These are phyloP conservation scores for Cotesia typhae DNA, from an alignment of 1,140 invertebrate species.

Conservation along the genomic window DNA sequence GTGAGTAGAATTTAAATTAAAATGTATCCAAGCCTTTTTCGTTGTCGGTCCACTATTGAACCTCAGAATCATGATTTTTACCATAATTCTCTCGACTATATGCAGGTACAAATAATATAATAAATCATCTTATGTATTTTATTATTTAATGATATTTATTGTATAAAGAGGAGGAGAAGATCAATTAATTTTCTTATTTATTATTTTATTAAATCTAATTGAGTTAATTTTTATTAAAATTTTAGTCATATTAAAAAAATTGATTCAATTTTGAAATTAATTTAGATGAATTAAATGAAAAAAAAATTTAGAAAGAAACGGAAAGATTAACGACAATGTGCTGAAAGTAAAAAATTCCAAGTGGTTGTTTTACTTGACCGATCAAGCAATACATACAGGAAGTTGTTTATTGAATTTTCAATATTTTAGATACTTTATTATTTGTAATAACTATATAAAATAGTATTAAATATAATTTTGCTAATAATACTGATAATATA, in stretches of 20 bases:
- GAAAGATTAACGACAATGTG: neutral
- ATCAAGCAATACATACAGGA: constrained; percentile 18
- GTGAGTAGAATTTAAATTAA: neutral
- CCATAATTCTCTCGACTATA: constrained; percentile 17
- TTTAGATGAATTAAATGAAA: neutral
- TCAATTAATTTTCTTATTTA: too few relatives aligned
- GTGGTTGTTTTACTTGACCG: constrained; percentile 28
- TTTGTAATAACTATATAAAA: neutral
- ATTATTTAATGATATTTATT: neutral
- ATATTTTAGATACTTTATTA: neutral
- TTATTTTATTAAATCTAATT: too few relatives aligned
- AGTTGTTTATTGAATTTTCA: neutral
- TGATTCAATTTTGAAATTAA: too few relatives aligned
- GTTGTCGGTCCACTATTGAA: constrained; percentile 9
- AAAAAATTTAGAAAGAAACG: neutral
- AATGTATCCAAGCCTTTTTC: constrained; percentile 29
- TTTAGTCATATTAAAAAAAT: too few relatives aligned
- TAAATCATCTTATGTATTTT: neutral
- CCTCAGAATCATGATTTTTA: constrained; percentile 33
- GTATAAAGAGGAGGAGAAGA: neutral
- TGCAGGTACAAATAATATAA: constrained; percentile 19
- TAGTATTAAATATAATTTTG: neutral
- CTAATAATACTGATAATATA: neutral
- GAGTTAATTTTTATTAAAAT: too few relatives aligned
- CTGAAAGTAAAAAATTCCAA: neutral